A percentile compares a stretch with the other conserved stretches of the same genome.
phyloP scores from a whole-genome alignment of 2,113 vertebrate species.

The Microtus oregoni region DNA sequence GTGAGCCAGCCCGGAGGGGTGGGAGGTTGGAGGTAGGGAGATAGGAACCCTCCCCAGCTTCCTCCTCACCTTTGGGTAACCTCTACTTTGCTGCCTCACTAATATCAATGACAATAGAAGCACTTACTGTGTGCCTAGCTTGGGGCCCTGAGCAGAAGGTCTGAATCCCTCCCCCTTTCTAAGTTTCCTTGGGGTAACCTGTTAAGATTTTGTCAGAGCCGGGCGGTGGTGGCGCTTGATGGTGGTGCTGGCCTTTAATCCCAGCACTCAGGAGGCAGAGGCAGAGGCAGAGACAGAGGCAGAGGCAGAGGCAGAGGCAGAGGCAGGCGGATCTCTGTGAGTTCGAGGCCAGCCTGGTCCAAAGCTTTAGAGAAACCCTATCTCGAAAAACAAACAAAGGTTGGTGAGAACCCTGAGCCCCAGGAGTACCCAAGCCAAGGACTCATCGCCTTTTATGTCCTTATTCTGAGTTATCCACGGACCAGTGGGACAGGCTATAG shows the following conservation, averaged over 20 bases:
- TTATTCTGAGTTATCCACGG: not conserved
- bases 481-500: not conserved
- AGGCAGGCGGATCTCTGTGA: too few species aligned
- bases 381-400: too few species aligned
- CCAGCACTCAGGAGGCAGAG: too few species aligned
- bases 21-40: not conserved
- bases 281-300: too few species aligned
- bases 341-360: too few species aligned
- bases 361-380: too few species aligned
- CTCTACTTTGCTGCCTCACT: not conserved
- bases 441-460: not conserved
- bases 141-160: not conserved
- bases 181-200: not conserved
- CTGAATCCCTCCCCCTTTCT: not conserved
- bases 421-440: not conserved
- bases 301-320: too few species aligned
- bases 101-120: not conserved
- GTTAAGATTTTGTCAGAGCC: not conserved
- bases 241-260: too few species aligned
- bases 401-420: not conserved
- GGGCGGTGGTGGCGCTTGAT: rapidly evolving
- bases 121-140: not conserved
- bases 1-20: not conserved
- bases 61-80: not conserved
- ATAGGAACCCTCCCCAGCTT: not conserved